phyloP scores from a whole-genome alignment of 2,888 invertebrate species.

The Parnassius smintheus region DNA sequence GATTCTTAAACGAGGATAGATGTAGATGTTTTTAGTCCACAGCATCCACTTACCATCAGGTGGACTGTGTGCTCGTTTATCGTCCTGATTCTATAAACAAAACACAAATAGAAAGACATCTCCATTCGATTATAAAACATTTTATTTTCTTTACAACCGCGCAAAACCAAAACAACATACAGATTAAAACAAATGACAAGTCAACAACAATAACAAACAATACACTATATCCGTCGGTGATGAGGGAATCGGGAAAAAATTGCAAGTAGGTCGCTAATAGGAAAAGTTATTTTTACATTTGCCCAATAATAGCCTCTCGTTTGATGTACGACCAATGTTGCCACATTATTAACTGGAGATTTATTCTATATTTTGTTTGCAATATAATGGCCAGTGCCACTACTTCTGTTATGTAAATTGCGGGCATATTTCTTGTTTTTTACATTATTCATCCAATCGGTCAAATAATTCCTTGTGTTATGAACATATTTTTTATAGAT shows the following conservation, averaged over 20 bases:
- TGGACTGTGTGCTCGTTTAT: too few species aligned
- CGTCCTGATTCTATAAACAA: too few species aligned
- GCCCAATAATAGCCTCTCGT: conserved; percentile 46
- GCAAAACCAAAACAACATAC: too few species aligned
- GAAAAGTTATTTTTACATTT: conserved; percentile 60
- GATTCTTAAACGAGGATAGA: too few species aligned
- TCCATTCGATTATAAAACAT: too few species aligned
- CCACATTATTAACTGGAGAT: conserved; percentile 40
- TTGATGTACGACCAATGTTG: conserved; percentile 49
- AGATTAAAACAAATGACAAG: conserved; percentile 6
- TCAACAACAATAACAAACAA: conserved; percentile 27
- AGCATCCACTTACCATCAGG: too few species aligned
- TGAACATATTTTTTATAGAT: too few species aligned
- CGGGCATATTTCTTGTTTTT: conserved; percentile 8
- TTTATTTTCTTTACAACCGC: too few species aligned
- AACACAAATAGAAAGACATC: too few species aligned
- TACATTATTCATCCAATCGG: conserved; percentile 4
- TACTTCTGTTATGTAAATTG: conserved; percentile 16
- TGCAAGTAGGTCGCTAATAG: conserved; percentile 46
- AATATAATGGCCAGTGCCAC: conserved; percentile 37
- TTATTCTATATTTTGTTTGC: conserved; percentile 41
- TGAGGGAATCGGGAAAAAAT: conserved; percentile 27
- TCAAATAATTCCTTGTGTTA: not conserved
- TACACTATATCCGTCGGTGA: conserved; percentile 30
- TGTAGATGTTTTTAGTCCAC: too few species aligned